phyloP scores from a whole-genome alignment of 30 jellyfish, hydroid and myxozoan genomes.

The Turritopsis rubra region DNA sequence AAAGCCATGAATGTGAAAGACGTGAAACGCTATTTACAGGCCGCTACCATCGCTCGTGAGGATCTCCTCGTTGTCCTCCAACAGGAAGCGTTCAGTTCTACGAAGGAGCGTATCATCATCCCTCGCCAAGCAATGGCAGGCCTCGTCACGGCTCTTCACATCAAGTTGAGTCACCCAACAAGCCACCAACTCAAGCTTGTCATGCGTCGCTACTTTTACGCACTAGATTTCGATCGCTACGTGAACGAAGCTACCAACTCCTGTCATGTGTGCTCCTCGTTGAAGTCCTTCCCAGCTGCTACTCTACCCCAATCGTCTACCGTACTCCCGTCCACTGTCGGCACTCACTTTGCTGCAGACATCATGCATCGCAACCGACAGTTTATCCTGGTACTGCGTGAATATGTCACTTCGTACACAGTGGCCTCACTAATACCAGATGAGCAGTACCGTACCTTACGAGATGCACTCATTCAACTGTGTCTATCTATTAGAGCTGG shows the following conservation, averaged over 20 bases:
- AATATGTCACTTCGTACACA: conserved; percentile 10
- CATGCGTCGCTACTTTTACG: no score
- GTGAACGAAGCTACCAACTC: no score
- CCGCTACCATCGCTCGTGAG: not conserved
- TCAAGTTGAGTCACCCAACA: no score
- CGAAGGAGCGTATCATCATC: conserved; percentile 19
- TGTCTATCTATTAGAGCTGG: conserved; percentile 2
- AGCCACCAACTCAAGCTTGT: no score
- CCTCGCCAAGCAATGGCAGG: conserved; percentile 38
- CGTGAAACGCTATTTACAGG: conserved; percentile 12
- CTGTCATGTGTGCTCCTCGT: conserved; percentile 30
- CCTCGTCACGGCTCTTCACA: conserved; percentile 49
- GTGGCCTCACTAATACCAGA: not conserved
- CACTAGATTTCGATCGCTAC: no score
- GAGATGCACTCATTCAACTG: conserved; percentile 19
- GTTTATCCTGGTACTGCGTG: conserved; percentile 28
- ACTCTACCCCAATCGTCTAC: not conserved
- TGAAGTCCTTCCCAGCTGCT: not conserved
- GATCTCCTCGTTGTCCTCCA: not conserved
- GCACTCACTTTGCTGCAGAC: conserved; percentile 36
- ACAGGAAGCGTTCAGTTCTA: conserved; percentile 12
- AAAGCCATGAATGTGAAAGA: conserved; percentile 2
- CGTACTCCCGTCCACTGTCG: conserved; percentile 23
- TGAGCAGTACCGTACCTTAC: conserved; percentile 22
- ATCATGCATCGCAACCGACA: conserved; percentile 26